A percentile compares a stretch with the other conserved stretches of the same genome.
phyloP scores from a whole-genome alignment of 2,888 invertebrate species.

The Eulithis testata region DNA sequence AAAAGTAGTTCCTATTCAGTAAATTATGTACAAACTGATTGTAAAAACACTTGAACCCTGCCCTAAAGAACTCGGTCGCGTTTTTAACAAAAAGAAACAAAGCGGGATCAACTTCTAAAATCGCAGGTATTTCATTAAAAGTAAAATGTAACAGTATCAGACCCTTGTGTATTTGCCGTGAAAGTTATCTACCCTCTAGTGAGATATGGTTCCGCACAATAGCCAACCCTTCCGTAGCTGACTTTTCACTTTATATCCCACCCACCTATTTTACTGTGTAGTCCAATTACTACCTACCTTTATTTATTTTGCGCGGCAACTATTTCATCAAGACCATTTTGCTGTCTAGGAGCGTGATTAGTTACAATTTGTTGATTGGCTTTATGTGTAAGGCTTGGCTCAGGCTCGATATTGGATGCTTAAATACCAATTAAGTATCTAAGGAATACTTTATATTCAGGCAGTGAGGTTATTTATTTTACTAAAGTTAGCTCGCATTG shows the following conservation, averaged over 20 bases:
- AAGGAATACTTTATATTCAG: not conserved
- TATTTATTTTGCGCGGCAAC: conserved; percentile 34
- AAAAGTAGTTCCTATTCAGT: not conserved
- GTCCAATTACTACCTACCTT: conserved; percentile 36
- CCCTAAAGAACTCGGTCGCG: conserved; percentile 11
- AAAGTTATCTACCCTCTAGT: conserved; percentile 58
- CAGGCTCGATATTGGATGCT: conserved; percentile 14
- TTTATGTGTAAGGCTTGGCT: conserved; percentile 21
- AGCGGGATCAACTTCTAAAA: conserved; percentile 40
- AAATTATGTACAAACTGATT: not conserved
- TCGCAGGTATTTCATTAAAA: conserved; percentile 51
- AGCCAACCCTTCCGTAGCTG: conserved; percentile 51
- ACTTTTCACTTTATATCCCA: conserved; percentile 44
- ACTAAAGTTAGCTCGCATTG: not conserved
- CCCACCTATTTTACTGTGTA: conserved; percentile 22
- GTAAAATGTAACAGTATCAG: conserved; percentile 46
- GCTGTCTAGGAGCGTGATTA: conserved; percentile 17
- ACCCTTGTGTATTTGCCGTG: conserved; percentile 55
- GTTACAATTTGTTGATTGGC: conserved; percentile 30
- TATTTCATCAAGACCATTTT: conserved; percentile 29
- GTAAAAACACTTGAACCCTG: conserved; percentile 15
- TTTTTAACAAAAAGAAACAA: conserved; percentile 30
- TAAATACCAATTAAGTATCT: conserved; percentile 16
- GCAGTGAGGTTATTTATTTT: conserved; percentile 1
- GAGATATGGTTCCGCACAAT: conserved; percentile 60